Conservation (phyloP, 2,888 invertebrate genomes). For the Heliconius cydno region DNA sequence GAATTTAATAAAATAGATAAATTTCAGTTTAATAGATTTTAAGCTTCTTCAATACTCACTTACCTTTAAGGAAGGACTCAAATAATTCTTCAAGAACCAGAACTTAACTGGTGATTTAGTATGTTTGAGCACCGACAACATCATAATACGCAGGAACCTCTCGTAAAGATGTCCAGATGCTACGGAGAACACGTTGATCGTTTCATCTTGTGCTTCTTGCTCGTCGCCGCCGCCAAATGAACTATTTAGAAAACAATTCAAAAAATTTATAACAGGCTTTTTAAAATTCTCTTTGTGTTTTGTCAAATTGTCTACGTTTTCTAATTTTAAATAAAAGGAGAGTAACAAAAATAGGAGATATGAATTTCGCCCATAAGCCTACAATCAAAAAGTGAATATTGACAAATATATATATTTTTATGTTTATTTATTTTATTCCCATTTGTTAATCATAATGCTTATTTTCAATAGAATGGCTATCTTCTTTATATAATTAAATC, state of each 20-base stretch:
- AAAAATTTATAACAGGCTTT: neutral
- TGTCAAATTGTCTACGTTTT: neutral
- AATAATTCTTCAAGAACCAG: slow-evolving; percentile 99
- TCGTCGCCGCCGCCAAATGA: slow-evolving; percentile 83
- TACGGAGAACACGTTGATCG: slow-evolving; percentile 98
- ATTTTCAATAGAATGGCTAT: neutral
- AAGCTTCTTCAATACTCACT: neutral
- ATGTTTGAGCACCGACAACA: slow-evolving; percentile 97
- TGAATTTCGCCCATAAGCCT: neutral
- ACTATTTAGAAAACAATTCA: slow-evolving; percentile 59
- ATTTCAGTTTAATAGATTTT: neutral
- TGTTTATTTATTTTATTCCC: too few species aligned
- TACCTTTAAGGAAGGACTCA: slow-evolving; percentile 97
- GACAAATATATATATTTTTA: too few species aligned
- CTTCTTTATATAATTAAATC: neutral
- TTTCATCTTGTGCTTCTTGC: slow-evolving; percentile 88
- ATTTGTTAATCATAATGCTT: neutral
- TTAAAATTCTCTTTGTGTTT: neutral
- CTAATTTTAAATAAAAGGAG: neutral
- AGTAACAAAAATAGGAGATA: neutral
- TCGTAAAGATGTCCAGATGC: slow-evolving; percentile 99
- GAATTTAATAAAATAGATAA: neutral
- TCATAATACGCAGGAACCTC: slow-evolving; percentile 98
- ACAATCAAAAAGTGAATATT: too few species aligned
- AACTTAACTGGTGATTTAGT: slow-evolving; percentile 99